Base-by-base conservation (phyloP, 1,140 invertebrate species). In the Calliphora vicina region DNA sequence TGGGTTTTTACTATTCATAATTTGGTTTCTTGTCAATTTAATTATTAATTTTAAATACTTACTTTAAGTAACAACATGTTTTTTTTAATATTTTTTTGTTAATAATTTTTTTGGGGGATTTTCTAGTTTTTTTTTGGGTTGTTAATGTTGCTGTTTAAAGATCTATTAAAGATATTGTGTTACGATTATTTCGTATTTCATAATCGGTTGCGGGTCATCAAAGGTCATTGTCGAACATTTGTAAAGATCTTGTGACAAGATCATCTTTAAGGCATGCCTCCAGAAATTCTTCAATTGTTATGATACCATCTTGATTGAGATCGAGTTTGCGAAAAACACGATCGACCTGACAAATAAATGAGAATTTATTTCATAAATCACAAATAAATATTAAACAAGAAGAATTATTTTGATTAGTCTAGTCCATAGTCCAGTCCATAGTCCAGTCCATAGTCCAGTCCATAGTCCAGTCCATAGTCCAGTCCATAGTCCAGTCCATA, bases 221-320 rank as follows among this genome's bases (percentile, higher is more conserved):
- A 88, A 90, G 88, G 85, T 90, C 94, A 86, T 93, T 93, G 90
- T 96, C 95, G 88, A 96, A 96, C 93, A 96, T 96, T 90, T 96
- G 95, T 90, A 96, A 90, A 26, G 95, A 96, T 71, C 94, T 93
- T 76, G 95, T 96, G 89, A 96, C 96, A 84, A 96, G 93, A 88
- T 96, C 95, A 87, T 96, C 95, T 93, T 97, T 97, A 85, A 97
- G 93, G 91, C 97, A 99, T 85, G 97, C 97, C 92, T 98, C 97
- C 89, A 98, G 96, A 91, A 99, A 99, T 92, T 99, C 97, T 91
- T 98, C 97, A 91, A 98, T 97, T 83, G 97, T 98, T 89, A 98
- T 97, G 82, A 98, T 96, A 82, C 97, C 97, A 90, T 98, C 97
- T 91, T 97, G 95, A 92, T 98, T 98, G 83, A 97, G 92, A 90